Conservation (phyloP, 1,140 invertebrate species). For the Drosophila kurseongensis region DNA sequence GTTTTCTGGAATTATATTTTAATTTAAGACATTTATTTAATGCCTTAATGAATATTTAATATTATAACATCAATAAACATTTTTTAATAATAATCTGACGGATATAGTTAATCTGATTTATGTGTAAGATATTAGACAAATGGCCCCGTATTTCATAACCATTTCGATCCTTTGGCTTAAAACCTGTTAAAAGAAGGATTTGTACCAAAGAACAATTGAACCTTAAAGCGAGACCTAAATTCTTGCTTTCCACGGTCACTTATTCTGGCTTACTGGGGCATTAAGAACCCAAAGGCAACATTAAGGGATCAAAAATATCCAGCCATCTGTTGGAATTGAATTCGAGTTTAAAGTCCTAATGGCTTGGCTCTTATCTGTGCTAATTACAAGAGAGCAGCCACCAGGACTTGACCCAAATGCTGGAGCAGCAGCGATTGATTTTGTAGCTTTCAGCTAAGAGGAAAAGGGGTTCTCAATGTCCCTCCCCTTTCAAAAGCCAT, state of each 20-base stretch:
- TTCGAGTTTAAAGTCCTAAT: constrained; percentile 35
- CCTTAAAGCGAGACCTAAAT: constrained; percentile 18
- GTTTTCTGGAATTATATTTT: too few species aligned
- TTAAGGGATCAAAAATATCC: constrained; percentile 42
- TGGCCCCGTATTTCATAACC: too few species aligned
- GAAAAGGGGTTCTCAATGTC: constrained; percentile 34
- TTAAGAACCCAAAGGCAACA: constrained; percentile 14
- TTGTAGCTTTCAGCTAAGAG: background rate
- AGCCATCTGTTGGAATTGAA: constrained; percentile 41
- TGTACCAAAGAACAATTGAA: background rate
- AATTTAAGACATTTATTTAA: too few species aligned
- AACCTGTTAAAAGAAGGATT: background rate
- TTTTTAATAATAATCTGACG: too few species aligned
- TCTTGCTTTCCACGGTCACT: constrained; percentile 20
- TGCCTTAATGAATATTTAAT: too few species aligned
- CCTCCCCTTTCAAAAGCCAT: constrained; percentile 24
- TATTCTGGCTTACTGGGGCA: constrained; percentile 33
- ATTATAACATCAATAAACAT: too few species aligned
- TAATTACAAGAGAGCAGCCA: constrained; percentile 56
- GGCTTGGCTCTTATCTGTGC: constrained; percentile 41
- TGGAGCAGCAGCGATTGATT: constrained; percentile 61
- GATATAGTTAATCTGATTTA: too few species aligned
- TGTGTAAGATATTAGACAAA: too few species aligned
- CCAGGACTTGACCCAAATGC: constrained; percentile 53
- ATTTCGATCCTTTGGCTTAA: background rate